Base-by-base conservation (phyloP, 2,888 invertebrate species). In the Lepeophtheirus nordmannii region DNA sequence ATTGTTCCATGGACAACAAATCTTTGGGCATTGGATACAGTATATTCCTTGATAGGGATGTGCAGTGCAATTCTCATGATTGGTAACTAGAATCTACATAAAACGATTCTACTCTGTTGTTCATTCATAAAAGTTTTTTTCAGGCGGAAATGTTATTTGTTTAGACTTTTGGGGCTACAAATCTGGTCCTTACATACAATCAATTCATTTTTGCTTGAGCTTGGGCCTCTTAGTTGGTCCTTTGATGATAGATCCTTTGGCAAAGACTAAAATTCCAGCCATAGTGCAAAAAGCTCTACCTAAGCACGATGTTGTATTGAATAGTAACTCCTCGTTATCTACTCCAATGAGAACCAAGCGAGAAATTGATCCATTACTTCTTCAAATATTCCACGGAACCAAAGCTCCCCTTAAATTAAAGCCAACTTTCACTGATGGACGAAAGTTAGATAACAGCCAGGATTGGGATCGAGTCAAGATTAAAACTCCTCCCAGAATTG, bases 91-190 rank as follows among this genome's bases (percentile, higher is more conserved):
- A 7, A 30, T 30, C 7, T 30, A 30, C 30, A 30, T 30, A 30
- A 30, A 30, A 30, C 30, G 3, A 30, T 30, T 30, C 30, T 30
- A 46, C 17, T 2, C 2, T 5, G 14, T 17, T 46, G 2, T 46
- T 8, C 2, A 14, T 46, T 5, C 2, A n/a, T 46, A 5, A 30
- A 30, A 30, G 3, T 30, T 30, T 30, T 30, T 30, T 30, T 30
- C 30, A 30, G 30, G 30, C 2, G 62, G 63, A 20, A 63, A 63
- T 56, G 63, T 63, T n/a, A 63, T 63, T 20, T 63, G 63, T 30
- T 37, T 63, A n/a, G 63, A 63, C 14, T 63, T 63, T 56, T 63
- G 63, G 63, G 63, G 63, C 20, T n/a, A n/a, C 11, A 63, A 56
- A 37, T 37, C 37, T 12, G 56, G 56, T 14, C 63, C 63, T 56